A percentile compares a stretch with the other conserved stretches of the same genome.
These are phyloP conservation scores for Hemibates koningsi DNA, from an alignment of 2,113 vertebrate species.

Conservation along the genomic window DNA sequence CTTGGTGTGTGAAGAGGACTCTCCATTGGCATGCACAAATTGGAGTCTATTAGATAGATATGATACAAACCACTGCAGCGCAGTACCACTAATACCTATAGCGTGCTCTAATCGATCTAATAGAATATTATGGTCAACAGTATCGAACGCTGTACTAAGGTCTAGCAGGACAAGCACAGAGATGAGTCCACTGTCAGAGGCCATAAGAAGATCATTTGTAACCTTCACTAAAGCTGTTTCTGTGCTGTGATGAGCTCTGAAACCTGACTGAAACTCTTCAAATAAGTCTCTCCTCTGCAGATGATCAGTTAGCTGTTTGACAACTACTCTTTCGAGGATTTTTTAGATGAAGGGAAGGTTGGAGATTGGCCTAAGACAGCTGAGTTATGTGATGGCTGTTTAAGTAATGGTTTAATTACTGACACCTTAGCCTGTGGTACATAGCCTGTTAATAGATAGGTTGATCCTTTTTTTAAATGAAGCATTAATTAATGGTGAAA, in stretches of 20 bases:
- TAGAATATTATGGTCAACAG: not conserved
- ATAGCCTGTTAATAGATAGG: no score
- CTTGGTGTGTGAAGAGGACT: not conserved
- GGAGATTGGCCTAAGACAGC: no score
- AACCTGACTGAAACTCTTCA: not conserved
- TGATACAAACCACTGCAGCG: not conserved
- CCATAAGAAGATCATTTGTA: not conserved
- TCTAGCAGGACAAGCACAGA: not conserved
- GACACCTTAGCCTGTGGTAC: no score
- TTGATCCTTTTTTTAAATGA: no score
- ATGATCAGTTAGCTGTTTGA: not conserved
- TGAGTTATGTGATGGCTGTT: no score
- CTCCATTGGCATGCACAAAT: not conserved
- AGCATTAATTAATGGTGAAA: no score
- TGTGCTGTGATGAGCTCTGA: not conserved
- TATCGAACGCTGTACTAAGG: not conserved
- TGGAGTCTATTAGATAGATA: not conserved
- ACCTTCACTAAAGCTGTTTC: not conserved
- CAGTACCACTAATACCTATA: not conserved
- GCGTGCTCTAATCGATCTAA: rapidly evolving
- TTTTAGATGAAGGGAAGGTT: not conserved
- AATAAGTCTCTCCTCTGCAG: not conserved
- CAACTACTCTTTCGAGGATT: not conserved
- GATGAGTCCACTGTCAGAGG: not conserved
- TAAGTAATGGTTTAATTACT: no score